Base-by-base conservation (phyloP, 1,140 invertebrate genomes). In the Drosophila elegans region DNA sequence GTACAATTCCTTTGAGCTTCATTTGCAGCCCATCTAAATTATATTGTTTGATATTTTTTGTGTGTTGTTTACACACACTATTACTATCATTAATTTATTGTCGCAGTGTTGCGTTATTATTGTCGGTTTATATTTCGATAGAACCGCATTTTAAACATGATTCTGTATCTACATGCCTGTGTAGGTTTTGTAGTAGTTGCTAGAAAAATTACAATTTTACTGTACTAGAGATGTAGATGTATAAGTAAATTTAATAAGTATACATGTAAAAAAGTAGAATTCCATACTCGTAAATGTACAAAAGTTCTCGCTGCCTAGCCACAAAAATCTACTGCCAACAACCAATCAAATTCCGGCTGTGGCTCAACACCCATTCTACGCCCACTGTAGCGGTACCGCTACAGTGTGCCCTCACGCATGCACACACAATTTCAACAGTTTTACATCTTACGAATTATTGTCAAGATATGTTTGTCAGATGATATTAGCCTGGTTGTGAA, bases 381-480 rank as follows among this genome's bases (percentile, higher is more conserved):
- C 13, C 39, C 42, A 39, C 74, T 72, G 12, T 36, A 49, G 29
- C 52, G 38, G 49, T 51, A 67, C 29, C 29, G 29, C 5, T 32
- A 32, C 68, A 74, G 61, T 74, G 62, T 45, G 10, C 49, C 54
- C 61, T 60, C 49, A 61, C 57, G 69, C 63, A 63, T 71, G 74
- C 55, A 77, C 56, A 71, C 68, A 55, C 59, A 80, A 57, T 88
- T 89, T 88, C 60, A 80, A 88, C 84, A 84, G 60, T 88, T 89
- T 77, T 71, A 74, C 84, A 76, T 62, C 83, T 86, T 88, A 90
- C 59, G 82, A 90, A 91, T 90, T 88, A 91, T 84, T 78, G 79
- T 91, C 80, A 88, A 90, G 90, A 91, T 91, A 91, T 90, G 90
- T 91, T 78, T 86, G 78, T 86, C 72, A 90, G 77, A 79, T 90